Evolutionary conservation across 2,888 invertebrate species (phyloP).

Genomic region (Imbricaverruca yamaguchii): DNA sequence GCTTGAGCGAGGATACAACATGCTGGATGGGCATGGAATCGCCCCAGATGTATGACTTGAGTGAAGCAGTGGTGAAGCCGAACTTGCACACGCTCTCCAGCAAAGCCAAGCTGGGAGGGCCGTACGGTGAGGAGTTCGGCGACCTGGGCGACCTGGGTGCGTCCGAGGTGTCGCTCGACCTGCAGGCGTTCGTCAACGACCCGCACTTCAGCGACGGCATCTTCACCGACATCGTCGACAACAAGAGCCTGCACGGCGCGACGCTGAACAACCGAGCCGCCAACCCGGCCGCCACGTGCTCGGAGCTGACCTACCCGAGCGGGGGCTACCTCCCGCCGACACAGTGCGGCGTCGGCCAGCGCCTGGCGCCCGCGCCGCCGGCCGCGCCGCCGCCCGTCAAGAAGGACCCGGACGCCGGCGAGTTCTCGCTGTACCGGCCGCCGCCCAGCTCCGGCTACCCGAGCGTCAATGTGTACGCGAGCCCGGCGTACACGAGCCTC

Average conservation of each 20-base stretch:
- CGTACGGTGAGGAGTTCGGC: conserved; percentile 45
- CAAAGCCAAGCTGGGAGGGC: conserved; percentile 35
- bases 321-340: conserved; percentile 29
- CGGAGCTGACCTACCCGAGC: conserved; percentile 17
- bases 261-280: conserved; percentile 27
- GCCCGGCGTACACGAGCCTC: conserved; percentile 36
- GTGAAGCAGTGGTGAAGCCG: conserved; percentile 52
- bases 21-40: conserved; percentile 43
- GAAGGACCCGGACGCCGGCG: conserved; percentile 15
- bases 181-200: conserved; percentile 87
- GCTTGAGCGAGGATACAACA: background rate
- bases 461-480: conserved; percentile 20
- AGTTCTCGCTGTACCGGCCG: conserved; percentile 5
- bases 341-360: conserved; percentile 36
- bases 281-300: conserved; percentile 24
- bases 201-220: conserved; percentile 72
- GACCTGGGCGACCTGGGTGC: conserved; percentile 76
- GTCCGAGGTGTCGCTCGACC: conserved; percentile 83
- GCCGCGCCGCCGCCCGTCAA: conserved; percentile 26
- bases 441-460: conserved; percentile 24
- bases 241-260: conserved; percentile 12
- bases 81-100: conserved; percentile 49
- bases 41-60: conserved; percentile 74
- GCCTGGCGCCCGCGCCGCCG: conserved; percentile 31
- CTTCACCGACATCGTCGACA: conserved; percentile 61